These are phyloP conservation scores for Hololepta plana DNA, from an alignment of 2,888 invertebrate species.

Conservation along the genomic window DNA sequence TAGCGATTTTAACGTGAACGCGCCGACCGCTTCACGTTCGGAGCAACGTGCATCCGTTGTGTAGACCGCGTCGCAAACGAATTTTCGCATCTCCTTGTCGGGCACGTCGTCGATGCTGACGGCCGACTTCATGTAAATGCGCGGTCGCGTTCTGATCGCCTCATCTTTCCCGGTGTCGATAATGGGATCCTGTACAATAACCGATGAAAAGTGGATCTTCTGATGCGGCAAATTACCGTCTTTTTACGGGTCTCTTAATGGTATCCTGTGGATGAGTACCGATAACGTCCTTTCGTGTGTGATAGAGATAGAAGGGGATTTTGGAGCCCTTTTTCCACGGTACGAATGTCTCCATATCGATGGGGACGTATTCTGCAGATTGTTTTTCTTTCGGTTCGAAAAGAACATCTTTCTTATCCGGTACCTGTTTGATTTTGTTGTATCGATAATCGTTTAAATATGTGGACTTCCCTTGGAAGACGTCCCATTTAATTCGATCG, in stretches of 20 bases:
- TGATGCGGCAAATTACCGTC: too few species aligned
- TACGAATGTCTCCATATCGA: slow-evolving; percentile 19
- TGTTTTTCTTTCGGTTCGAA: slow-evolving; percentile 11
- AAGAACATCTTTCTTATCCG: slow-evolving; percentile 7
- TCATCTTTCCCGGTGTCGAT: too few species aligned
- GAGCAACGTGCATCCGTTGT: slow-evolving; percentile 22
- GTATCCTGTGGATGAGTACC: too few species aligned
- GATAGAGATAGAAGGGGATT: slow-evolving; percentile 22
- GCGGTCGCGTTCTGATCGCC: slow-evolving; percentile 20
- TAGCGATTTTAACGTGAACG: too few species aligned
- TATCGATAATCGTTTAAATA: slow-evolving; percentile 19
- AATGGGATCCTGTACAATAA: too few species aligned
- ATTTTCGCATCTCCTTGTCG: slow-evolving; percentile 20
- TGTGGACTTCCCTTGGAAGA: slow-evolving; percentile 16
- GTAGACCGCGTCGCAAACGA: slow-evolving; percentile 21
- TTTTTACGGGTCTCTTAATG: too few species aligned
- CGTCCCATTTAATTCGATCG: slow-evolving; percentile 15
- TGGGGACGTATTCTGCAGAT: slow-evolving; percentile 9
- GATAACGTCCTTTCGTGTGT: too few species aligned
- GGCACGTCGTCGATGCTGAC: slow-evolving; percentile 24
- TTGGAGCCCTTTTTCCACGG: slow-evolving; percentile 14
- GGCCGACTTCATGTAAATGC: slow-evolving; percentile 22
- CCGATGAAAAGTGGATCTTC: too few species aligned
- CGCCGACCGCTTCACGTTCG: too few species aligned
- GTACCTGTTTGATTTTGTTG: slow-evolving; percentile 11